Conservation (phyloP, 2,888 invertebrate genomes). For the Andrena bucephala region DNA sequence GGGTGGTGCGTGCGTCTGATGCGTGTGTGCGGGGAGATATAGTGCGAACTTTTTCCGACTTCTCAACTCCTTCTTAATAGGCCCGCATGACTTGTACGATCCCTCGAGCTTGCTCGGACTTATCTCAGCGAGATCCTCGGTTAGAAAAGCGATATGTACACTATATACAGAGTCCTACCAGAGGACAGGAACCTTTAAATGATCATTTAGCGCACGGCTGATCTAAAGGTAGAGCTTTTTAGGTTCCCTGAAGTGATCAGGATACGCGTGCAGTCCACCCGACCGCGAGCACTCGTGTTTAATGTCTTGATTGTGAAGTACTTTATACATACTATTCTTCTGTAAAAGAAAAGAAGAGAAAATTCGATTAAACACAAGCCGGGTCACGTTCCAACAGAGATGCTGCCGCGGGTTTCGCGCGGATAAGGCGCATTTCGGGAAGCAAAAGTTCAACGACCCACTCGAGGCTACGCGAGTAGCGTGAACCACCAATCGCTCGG, state of each 20-base stretch:
- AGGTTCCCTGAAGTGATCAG: constrained; percentile 83
- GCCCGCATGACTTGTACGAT: constrained; percentile 52
- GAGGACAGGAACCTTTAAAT: constrained; percentile 72
- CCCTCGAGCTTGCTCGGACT: constrained; percentile 43
- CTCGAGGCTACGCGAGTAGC: background rate
- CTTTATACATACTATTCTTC: constrained; percentile 84
- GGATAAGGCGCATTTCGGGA: background rate
- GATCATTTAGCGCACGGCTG: constrained; percentile 64
- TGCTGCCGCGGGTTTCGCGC: no score
- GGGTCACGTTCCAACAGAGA: no score
- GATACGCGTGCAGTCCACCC: constrained; percentile 82
- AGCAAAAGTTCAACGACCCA: constrained; percentile 18
- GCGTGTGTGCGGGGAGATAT: constrained; percentile 31
- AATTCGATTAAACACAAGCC: background rate
- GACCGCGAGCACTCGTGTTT: constrained; percentile 83
- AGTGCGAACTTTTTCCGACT: constrained; percentile 36
- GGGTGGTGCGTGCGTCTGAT: constrained; percentile 38
- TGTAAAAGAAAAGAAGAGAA: constrained; percentile 68
- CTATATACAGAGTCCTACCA: constrained; percentile 81
- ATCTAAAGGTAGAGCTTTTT: constrained; percentile 65
- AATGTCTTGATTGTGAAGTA: constrained; percentile 80
- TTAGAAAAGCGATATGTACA: constrained; percentile 78
- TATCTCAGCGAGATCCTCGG: constrained; percentile 51
- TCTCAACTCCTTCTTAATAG: constrained; percentile 31
- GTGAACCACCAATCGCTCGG: background rate